These are phyloP conservation scores for Folsomia manolachei DNA, from an alignment of 2,888 invertebrate genomes.

Conservation along the genomic window DNA sequence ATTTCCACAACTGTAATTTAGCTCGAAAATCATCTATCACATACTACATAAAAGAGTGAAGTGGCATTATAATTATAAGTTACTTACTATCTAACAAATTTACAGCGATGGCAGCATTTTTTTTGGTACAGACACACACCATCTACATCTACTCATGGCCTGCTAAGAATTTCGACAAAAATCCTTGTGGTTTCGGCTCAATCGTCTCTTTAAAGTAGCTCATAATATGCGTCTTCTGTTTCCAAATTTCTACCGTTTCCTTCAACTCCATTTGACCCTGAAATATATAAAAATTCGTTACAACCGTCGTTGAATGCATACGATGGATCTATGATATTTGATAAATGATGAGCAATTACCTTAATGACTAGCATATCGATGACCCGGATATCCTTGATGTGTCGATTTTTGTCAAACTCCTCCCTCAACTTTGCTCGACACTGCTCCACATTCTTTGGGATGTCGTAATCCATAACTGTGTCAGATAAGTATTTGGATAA, in stretches of 20 bases:
- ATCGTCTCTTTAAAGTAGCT: slow-evolving; percentile 77
- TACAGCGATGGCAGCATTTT: background rate
- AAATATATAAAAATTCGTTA: too few species aligned
- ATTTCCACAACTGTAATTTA: background rate
- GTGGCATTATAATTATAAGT: background rate
- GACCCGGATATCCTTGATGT: slow-evolving; percentile 79
- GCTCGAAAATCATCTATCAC: background rate
- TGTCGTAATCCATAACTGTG: slow-evolving; percentile 80
- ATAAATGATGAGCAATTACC: slow-evolving; percentile 58
- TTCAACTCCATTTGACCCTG: slow-evolving; percentile 94
- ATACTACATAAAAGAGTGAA: background rate
- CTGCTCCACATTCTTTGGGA: slow-evolving; percentile 70
- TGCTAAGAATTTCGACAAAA: slow-evolving; percentile 82
- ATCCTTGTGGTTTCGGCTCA: slow-evolving; percentile 83
- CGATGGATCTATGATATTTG: too few species aligned
- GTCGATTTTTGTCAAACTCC: slow-evolving; percentile 70
- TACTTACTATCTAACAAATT: background rate
- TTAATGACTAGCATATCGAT: slow-evolving; percentile 90
- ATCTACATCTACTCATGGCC: slow-evolving; percentile 57
- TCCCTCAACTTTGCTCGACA: slow-evolving; percentile 72
- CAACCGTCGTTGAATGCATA: too few species aligned
- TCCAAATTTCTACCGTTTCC: slow-evolving; percentile 82
- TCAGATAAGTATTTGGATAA: too few species aligned
- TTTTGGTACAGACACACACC: too few species aligned
- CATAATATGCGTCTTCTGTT: slow-evolving; percentile 86